phyloP scores from a whole-genome alignment of 2,888 invertebrate species.

The Cheilosia vulpina region DNA sequence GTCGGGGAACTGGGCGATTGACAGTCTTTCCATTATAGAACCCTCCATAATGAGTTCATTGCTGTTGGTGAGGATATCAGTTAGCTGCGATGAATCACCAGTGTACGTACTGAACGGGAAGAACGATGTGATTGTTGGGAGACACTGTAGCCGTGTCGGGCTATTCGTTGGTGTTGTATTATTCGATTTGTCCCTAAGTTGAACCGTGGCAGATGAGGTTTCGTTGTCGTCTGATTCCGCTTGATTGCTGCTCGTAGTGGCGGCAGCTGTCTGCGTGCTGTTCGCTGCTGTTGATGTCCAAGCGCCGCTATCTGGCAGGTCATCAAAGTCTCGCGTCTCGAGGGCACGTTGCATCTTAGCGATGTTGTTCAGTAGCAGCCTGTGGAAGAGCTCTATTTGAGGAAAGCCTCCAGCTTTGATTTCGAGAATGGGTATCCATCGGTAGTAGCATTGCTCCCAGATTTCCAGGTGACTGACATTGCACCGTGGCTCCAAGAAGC shows the following conservation, averaged over 20 bases:
- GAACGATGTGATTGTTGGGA: slow-evolving; percentile 83
- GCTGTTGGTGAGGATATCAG: slow-evolving; percentile 82
- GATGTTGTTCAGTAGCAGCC: slow-evolving; percentile 82
- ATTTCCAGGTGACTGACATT: slow-evolving; percentile 87
- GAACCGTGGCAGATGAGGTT: slow-evolving; percentile 53
- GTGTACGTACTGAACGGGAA: slow-evolving; percentile 83
- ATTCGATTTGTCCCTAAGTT: slow-evolving; percentile 69
- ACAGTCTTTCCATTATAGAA: slow-evolving; percentile 82
- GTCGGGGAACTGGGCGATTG: slow-evolving; percentile 79
- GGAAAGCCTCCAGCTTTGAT: slow-evolving; percentile 83
- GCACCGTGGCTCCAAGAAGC: slow-evolving; percentile 84
- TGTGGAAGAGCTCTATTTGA: slow-evolving; percentile 83
- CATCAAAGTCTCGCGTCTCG: slow-evolving; percentile 82
- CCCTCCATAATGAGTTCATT: slow-evolving; percentile 82
- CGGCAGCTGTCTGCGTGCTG: slow-evolving; percentile 11
- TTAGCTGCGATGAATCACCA: slow-evolving; percentile 81
- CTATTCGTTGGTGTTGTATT: slow-evolving; percentile 78
- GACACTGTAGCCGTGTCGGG: slow-evolving; percentile 61
- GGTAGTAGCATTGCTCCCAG: slow-evolving; percentile 95
- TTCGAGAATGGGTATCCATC: slow-evolving; percentile 94
- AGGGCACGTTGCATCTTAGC: slow-evolving; percentile 82
- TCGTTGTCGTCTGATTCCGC: slow-evolving; percentile 69
- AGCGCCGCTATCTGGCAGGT: slow-evolving; percentile 79
- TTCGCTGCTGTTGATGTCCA: slow-evolving; percentile 29
- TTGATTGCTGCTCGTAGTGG: slow-evolving; percentile 47